A percentile compares a stretch with the other conserved stretches of the same genome.
Conservation (phyloP, 1,140 invertebrate species). For the Anagrus nilaparvatae region DNA sequence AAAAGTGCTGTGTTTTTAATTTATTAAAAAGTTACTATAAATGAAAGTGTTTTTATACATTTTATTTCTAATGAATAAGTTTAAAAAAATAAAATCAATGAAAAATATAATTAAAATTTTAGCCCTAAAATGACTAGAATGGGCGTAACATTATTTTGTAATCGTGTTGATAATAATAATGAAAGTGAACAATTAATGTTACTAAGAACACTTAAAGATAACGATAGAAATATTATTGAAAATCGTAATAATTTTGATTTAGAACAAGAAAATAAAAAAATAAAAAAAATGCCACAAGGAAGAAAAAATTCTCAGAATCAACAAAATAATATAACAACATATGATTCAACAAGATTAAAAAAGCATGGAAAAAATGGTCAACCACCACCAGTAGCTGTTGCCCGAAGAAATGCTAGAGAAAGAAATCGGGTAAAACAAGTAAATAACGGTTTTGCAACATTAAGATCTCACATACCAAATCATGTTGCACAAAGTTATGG, state of each 20-base stretch:
- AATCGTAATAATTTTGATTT: too few relatives aligned
- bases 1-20: too few relatives aligned
- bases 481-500: conserved; percentile 61
- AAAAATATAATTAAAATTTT: too few relatives aligned
- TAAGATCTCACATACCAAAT: conserved; percentile 76
- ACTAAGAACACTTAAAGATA: conserved; percentile 35
- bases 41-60: too few relatives aligned
- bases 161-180: too few relatives aligned
- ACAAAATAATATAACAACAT: conserved; percentile 27
- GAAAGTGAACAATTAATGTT: conserved; percentile 38
- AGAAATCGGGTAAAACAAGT: conserved; percentile 85
- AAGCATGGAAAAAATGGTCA: conserved; percentile 41
- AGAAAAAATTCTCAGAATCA: conserved; percentile 21
- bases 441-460: conserved; percentile 78
- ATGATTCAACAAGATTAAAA: conserved; percentile 38
- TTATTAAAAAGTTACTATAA: too few relatives aligned
- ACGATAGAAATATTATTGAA: conserved; percentile 36
- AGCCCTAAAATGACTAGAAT: too few relatives aligned
- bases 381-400: conserved; percentile 71
- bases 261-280: too few relatives aligned
- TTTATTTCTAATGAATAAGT: too few relatives aligned
- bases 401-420: conserved; percentile 83
- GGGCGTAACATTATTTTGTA: too few relatives aligned
- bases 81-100: too few relatives aligned
- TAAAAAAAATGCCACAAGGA: too few relatives aligned